Percentiles rank a stretch among this genome's conserved stretches.
These are phyloP conservation scores for Bostrychus sinensis DNA, from an alignment of 2,113 vertebrate genomes.

Conservation along the genomic window DNA sequence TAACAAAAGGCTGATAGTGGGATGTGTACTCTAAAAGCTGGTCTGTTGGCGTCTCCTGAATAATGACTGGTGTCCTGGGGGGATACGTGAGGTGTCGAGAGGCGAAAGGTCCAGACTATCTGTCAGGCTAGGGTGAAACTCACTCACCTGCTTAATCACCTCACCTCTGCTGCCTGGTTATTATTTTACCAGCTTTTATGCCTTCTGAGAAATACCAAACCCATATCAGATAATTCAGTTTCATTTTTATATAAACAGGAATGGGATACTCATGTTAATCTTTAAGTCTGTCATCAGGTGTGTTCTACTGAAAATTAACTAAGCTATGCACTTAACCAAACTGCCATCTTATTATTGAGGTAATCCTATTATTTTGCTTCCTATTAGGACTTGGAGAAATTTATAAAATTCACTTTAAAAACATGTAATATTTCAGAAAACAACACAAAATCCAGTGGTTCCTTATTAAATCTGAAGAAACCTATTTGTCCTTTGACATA, in stretches of 20 bases:
- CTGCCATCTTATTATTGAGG: too few relatives aligned
- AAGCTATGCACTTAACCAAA: too few relatives aligned
- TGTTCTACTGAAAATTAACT: neutral
- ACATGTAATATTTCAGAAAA: too few relatives aligned
- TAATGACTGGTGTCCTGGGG: conserved; percentile 60
- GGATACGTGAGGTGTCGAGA: conserved; percentile 53
- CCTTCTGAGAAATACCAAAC: conserved; percentile 1
- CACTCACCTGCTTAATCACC: conserved; percentile 1
- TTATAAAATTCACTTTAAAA: neutral
- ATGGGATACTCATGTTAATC: neutral
- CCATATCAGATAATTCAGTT: neutral
- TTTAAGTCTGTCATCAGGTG: neutral
- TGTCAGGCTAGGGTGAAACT: conserved; percentile 49
- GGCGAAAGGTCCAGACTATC: conserved; percentile 63
- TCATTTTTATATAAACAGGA: neutral
- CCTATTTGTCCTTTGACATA: too few relatives aligned
- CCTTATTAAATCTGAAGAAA: too few relatives aligned
- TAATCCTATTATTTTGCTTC: neutral
- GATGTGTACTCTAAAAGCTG: conserved; percentile 18
- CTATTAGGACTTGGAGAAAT: neutral
- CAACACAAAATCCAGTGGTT: too few relatives aligned
- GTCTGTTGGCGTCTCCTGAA: conserved; percentile 31
- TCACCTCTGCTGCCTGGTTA: neutral
- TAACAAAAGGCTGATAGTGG: conserved; percentile 12
- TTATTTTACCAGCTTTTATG: neutral